phyloP scores from a whole-genome alignment of 2,797 vertebrate genomes.

The Lagorchestes hirsutus region DNA sequence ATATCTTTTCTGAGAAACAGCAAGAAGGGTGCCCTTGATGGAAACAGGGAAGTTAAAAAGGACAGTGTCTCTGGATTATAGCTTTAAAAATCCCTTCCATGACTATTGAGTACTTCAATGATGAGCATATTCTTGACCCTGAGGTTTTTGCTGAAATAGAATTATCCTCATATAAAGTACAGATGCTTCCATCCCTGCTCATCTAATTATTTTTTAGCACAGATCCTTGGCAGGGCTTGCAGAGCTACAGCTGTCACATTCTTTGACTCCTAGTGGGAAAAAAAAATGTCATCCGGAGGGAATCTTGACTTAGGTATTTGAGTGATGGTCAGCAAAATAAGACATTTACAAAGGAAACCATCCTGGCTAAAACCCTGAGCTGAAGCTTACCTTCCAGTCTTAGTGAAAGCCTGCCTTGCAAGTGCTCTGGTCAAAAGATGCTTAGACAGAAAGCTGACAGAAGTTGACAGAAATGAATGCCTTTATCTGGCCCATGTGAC shows the following conservation, averaged over 20 bases:
- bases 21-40: neutral
- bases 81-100: neutral
- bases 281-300: neutral
- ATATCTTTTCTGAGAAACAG: neutral
- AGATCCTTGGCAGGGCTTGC: neutral
- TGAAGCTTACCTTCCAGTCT: neutral
- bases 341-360: neutral
- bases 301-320: neutral
- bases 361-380: neutral
- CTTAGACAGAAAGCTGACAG: neutral
- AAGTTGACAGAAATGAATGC: neutral
- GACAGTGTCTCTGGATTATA: neutral
- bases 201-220: neutral
- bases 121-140: neutral
- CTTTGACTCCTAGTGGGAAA: conserved; percentile 29
- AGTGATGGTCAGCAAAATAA: conserved; percentile 14
- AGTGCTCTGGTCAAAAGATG: neutral
- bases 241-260: neutral
- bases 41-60: neutral
- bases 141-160: conserved; percentile 14
- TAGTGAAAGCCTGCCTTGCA: neutral
- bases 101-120: neutral
- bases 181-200: neutral
- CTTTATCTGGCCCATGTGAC: neutral
- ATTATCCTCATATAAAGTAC: neutral